A percentile compares a stretch with the other conserved stretches of the same genome.
Evolutionary conservation across 2,797 vertebrate genomes (phyloP).

Genomic region (Myotis myotis): DNA sequence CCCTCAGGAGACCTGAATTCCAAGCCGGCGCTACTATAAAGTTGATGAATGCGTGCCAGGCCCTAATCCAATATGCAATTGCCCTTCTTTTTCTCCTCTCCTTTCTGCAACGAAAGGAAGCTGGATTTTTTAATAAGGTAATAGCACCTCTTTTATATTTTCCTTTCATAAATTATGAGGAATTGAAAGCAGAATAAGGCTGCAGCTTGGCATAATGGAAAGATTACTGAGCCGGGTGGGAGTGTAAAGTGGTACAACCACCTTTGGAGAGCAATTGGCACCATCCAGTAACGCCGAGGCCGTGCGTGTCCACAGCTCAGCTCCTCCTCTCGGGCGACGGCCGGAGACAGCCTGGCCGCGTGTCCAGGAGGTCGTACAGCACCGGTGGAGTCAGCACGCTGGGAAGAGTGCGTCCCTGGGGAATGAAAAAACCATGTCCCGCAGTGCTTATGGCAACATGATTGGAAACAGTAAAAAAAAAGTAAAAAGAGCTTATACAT

Average conservation of each 20-base stretch:
- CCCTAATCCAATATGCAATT: constrained; percentile 76
- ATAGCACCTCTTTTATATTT: constrained; percentile 80
- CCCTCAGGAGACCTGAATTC: constrained; percentile 74
- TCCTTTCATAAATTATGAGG: constrained; percentile 79
- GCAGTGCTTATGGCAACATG: neutral
- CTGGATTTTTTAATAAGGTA: constrained; percentile 79
- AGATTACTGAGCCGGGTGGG: constrained; percentile 64
- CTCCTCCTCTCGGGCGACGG: neutral
- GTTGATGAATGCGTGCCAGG: constrained; percentile 78
- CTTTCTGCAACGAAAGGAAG: constrained; percentile 78
- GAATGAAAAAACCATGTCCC: neutral
- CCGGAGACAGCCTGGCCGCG: neutral
- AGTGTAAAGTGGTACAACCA: constrained; percentile 65
- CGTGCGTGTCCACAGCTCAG: neutral
- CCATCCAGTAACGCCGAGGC: constrained; percentile 26
- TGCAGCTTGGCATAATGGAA: constrained; percentile 66
- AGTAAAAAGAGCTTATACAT: neutral
- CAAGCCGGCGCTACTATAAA: constrained; percentile 75
- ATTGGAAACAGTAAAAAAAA: neutral
- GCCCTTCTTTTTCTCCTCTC: constrained; percentile 75
- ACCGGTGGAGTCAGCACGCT: accelerated
- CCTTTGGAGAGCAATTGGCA: constrained; percentile 62
- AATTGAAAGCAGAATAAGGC: constrained; percentile 74
- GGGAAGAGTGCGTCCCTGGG: neutral
- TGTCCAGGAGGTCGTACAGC: neutral